Evolutionary conservation across 2,888 invertebrate genomes (phyloP).

Genomic region (Leptinotarsa tumamoca): DNA sequence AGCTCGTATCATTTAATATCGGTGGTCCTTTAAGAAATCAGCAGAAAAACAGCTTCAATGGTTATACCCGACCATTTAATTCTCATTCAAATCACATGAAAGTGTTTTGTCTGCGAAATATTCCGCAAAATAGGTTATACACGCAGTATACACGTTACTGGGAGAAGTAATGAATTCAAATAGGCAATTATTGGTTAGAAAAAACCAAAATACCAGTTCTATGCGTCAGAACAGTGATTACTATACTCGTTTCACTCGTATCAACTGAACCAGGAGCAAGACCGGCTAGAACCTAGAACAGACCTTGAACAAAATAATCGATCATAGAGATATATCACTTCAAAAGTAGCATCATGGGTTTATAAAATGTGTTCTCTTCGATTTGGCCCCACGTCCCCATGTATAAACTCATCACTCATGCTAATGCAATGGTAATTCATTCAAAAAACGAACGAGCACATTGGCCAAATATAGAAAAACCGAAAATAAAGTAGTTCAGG

Average conservation of each 20-base stretch:
- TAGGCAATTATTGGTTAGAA: not conserved
- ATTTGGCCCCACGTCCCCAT: not conserved
- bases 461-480: slow-evolving; percentile 33
- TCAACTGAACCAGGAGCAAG: slow-evolving; percentile 7
- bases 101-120: not conserved
- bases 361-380: not conserved
- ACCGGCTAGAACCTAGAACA: slow-evolving; percentile 11
- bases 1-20: too few relatives aligned
- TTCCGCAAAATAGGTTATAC: not conserved
- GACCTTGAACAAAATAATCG: slow-evolving; percentile 17
- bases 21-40: too few relatives aligned
- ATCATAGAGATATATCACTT: not conserved
- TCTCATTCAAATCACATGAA: too few relatives aligned
- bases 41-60: too few relatives aligned
- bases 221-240: slow-evolving; percentile 15
- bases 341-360: not conserved
- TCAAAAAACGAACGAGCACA: slow-evolving; percentile 19
- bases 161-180: slow-evolving; percentile 8
- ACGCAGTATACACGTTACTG: not conserved
- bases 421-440: slow-evolving; percentile 25
- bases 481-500: slow-evolving; percentile 28
- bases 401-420: slow-evolving; percentile 5
- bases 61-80: too few relatives aligned
- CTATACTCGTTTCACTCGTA: slow-evolving; percentile 4
- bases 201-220: slow-evolving; percentile 13